phyloP scores from a whole-genome alignment of 2,888 invertebrate species.

The Salticus scenicus region DNA sequence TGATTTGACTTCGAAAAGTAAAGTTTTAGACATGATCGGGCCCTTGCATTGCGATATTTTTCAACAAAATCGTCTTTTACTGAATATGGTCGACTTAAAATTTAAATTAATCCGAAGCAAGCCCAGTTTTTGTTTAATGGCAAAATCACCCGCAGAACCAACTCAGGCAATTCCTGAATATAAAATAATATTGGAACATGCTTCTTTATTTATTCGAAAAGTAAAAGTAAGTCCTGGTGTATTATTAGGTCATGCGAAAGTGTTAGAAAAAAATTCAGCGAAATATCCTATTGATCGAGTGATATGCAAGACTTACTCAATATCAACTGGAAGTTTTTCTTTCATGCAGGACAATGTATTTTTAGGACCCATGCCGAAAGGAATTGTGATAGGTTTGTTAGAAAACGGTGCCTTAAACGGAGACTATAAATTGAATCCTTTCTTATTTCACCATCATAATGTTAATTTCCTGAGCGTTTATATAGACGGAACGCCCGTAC shows the following conservation, averaged over 20 bases:
- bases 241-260: constrained; percentile 51
- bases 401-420: not conserved
- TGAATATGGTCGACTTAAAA: not conserved
- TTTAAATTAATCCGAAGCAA: constrained; percentile 40
- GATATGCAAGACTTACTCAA: constrained; percentile 31
- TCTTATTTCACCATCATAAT: not conserved
- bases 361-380: constrained; percentile 27
- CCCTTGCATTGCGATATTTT: constrained; percentile 45
- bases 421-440: not conserved
- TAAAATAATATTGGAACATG: constrained; percentile 71
- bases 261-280: not conserved
- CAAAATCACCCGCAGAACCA: not conserved
- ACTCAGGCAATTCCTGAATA: too few relatives aligned
- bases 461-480: constrained; percentile 14
- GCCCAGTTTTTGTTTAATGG: constrained; percentile 32
- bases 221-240: constrained; percentile 71
- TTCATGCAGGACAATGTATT: constrained; percentile 22
- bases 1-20: not conserved
- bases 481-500: constrained; percentile 26
- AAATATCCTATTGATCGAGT: constrained; percentile 35
- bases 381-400: not conserved
- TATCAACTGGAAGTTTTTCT: constrained; percentile 23
- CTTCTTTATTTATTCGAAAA: constrained; percentile 71
- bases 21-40: constrained; percentile 35
- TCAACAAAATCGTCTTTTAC: constrained; percentile 19